Conservation (phyloP, 2,888 invertebrate genomes). For the Dynastes hyllus region DNA sequence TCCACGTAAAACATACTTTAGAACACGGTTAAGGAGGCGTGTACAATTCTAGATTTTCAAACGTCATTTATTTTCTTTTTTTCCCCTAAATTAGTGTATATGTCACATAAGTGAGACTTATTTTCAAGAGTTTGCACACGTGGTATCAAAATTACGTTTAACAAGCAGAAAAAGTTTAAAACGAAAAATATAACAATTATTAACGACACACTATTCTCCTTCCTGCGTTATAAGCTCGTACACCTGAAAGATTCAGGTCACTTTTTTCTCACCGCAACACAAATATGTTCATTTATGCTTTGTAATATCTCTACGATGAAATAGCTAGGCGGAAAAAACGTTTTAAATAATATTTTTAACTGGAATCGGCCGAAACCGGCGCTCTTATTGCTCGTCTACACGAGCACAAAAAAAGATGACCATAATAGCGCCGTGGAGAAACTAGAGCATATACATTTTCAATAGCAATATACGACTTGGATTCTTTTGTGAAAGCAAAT, state of each 20-base stretch:
- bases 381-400: neutral
- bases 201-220: conserved; percentile 21
- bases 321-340: neutral
- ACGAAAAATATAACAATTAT: conserved; percentile 8
- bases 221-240: neutral
- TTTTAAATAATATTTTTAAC: conserved; percentile 20
- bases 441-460: conserved; percentile 31
- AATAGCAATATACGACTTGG: conserved; percentile 16
- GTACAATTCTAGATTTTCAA: too few relatives aligned
- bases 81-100: too few relatives aligned
- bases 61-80: too few relatives aligned
- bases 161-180: conserved; percentile 4
- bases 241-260: conserved; percentile 28
- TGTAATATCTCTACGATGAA: conserved; percentile 10
- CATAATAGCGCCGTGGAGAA: neutral
- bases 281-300: conserved; percentile 11
- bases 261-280: conserved; percentile 14
- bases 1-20: too few relatives aligned
- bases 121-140: conserved; percentile 8
- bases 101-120: neutral
- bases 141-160: conserved; percentile 1
- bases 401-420: conserved; percentile 1
- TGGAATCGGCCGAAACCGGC: neutral
- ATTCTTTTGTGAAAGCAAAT: neutral
- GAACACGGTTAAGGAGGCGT: too few relatives aligned